These are phyloP conservation scores for Thymallus thymallus DNA, from an alignment of 2,113 vertebrate species.

Conservation along the genomic window DNA sequence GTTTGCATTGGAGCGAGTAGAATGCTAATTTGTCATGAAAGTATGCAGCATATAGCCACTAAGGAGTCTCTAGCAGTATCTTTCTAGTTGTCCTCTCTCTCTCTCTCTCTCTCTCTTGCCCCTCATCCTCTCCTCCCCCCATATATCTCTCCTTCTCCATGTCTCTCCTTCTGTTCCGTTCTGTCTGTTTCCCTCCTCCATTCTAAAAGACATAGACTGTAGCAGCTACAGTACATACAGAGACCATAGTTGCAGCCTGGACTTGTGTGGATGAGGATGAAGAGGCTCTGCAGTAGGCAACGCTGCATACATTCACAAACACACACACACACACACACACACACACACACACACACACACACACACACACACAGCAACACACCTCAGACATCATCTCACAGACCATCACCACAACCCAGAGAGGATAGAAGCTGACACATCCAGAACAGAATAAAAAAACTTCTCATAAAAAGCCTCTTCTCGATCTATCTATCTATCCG, in stretches of 20 bases:
- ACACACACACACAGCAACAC: not conserved
- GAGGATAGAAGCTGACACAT: not conserved
- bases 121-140: not conserved
- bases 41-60: not conserved
- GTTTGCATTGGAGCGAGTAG: not conserved
- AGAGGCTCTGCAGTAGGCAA: not conserved
- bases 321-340: not conserved
- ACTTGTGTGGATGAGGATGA: not conserved
- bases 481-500: not conserved
- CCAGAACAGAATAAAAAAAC: not conserved
- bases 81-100: not conserved
- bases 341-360: not conserved
- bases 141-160: not conserved
- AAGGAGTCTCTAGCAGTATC: no score
- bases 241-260: not conserved
- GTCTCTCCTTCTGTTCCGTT: not conserved
- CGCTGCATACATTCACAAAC: not conserved
- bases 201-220: not conserved
- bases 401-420: not conserved
- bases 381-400: not conserved
- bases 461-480: not conserved
- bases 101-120: not conserved
- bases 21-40: not conserved
- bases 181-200: not conserved
- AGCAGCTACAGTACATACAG: not conserved